phyloP scores from a whole-genome alignment of 2,888 invertebrate species.

The Drosophila mettleri region DNA sequence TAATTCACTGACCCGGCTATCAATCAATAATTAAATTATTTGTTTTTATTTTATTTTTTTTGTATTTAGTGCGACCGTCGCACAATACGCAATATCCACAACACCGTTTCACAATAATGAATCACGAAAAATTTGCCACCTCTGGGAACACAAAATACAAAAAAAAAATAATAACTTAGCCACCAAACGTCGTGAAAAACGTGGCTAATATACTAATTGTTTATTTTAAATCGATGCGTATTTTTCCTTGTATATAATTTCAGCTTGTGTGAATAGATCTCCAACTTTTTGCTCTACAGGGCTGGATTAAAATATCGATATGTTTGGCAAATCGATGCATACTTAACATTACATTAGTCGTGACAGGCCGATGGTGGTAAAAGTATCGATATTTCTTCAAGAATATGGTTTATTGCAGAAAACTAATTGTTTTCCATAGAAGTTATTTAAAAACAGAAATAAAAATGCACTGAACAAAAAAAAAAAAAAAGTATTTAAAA shows the following conservation, averaged over 20 bases:
- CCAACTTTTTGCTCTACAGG: conserved; percentile 16
- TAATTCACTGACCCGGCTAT: conserved; percentile 23
- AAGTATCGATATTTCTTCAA: conserved; percentile 14
- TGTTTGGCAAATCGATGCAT: conserved; percentile 1
- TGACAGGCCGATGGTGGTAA: no score
- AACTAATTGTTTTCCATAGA: background rate
- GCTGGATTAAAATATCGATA: conserved; percentile 23
- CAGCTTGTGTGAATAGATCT: conserved; percentile 13
- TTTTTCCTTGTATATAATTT: conserved; percentile 39
- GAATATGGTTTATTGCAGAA: background rate
- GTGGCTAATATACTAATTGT: conserved; percentile 39
- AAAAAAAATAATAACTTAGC: conserved; percentile 50
- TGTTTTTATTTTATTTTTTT: conserved; percentile 10
- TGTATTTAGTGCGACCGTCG: conserved; percentile 17
- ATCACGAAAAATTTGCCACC: conserved; percentile 17
- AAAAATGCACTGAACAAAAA: background rate
- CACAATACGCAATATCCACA: conserved; percentile 38
- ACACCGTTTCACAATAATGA: conserved; percentile 24
- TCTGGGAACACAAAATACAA: conserved; percentile 36
- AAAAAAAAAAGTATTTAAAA: background rate
- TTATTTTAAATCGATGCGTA: conserved; percentile 36
- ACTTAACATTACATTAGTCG: background rate
- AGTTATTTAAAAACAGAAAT: background rate
- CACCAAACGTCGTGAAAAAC: conserved; percentile 45
- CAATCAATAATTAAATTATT: conserved; percentile 22